Evolutionary conservation across 2,113 vertebrate species (phyloP), one percentile per base, ranked within the genome.

Genomic region (Grantiella picta): DNA sequence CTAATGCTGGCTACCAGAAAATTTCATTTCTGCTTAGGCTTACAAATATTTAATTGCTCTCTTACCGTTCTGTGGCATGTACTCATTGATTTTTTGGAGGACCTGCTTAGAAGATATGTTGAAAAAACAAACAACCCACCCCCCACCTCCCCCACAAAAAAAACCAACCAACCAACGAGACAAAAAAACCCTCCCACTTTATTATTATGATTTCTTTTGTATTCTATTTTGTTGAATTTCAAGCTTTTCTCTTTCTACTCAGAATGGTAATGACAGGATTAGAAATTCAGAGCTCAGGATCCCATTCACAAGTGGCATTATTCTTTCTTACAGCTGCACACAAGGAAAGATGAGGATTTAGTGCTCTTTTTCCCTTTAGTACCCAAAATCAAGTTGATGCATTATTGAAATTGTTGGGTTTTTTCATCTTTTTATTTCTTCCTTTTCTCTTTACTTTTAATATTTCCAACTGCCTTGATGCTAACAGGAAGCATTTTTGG

Each of bases 91-190:
- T 15, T 63, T 82, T 63, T 79, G 3, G 27, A 16, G 7, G 63
- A 60, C 1, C 1, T 29, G 3, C 45, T 84, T 57, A 61, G 56
- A 75, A 82, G 31, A 15, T 31, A 17, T 5, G 4, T 29, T 66
- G 10, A 65, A 65, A 54, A 35, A 40, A 27, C n/a, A 31, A 64
- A 22, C 21, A 40, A 49, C 1, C 3, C 49, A 40, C 4, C 8
- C 21, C 24, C 14, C 3, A 17, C 14, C 24, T n/a, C 12, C 15
- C n/a, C 33, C 0, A 0, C 28, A 27, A 45, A 53, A 36, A 31
- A 27, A 56, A 33, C 8, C 28, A 53, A 57, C 19, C 3, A 56
- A n/a, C 16, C 9, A 24, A 35, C 15, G 15, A 35, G 36, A 36
- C 6, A 27, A 19, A 49, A 35, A 18, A 15, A 0, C 10, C 10